Base-by-base conservation (phyloP, 2,888 invertebrate species). In the Folsomia manolachei region DNA sequence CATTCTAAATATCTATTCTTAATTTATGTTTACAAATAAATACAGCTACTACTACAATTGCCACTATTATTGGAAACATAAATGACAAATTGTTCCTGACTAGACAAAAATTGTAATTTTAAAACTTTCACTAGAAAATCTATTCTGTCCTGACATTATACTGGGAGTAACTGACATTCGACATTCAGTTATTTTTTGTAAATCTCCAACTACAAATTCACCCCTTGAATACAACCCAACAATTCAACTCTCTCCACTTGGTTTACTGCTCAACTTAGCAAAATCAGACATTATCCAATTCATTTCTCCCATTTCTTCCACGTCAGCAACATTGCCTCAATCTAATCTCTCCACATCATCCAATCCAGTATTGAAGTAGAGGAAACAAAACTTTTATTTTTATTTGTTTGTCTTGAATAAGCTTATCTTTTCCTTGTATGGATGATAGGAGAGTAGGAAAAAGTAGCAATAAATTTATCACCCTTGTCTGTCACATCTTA, bases 401-500 rank as follows among this genome's bases (percentile, higher is more conserved):
- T 39, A 39, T 39, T 39, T 56, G 56, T 21, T 56, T 56, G 56
- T 56, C 56, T 18, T 56, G 56, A 19, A 56, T 18, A 19, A 19
- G 56, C 56, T 56, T 56, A 56, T 56, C 56, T 56, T 39, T 39
- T 39, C 14, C 14, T 39, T 14, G 4, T 4, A 9, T 39, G 39
- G 39, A 14, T 4, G 7, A 39, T n/a, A n/a, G n/a, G n/a, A n/a
- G n/a, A n/a, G n/a, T n/a, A 39, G 14, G 39, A 4, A 39, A 39
- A 39, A 39, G 56, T 7, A 21, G 56, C 56, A 56, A 56, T 56
- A 56, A 56, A 56, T 56, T 56, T 56, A 56, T 56, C 56, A 56
- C 56, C 56, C 56, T 56, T 56, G 56, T 56, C 56, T 56, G 56
- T 56, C 56, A 56, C 56, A 19, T 56, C 56, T 56, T 21, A 56